phyloP scores from a whole-genome alignment of 2,888 invertebrate genomes.

The Branchipolynoe longqiensis region DNA sequence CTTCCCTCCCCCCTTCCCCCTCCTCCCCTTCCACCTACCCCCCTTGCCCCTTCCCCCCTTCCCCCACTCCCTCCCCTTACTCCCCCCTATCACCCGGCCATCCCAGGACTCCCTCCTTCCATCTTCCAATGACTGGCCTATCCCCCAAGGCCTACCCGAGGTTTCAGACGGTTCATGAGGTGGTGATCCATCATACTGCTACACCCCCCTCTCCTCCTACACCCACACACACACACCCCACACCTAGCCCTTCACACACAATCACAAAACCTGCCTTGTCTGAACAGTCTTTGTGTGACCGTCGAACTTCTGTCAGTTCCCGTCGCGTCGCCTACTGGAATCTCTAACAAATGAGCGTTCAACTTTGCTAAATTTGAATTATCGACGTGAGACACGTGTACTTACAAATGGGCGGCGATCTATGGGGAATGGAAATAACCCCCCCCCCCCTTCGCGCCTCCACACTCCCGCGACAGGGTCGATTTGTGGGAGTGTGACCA shows the following conservation, averaged over 20 bases:
- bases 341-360: too few species aligned
- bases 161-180: background rate
- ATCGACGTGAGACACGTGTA: too few species aligned
- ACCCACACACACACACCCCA: background rate
- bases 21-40: background rate
- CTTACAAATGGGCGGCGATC: too few species aligned
- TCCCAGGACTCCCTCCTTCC: background rate
- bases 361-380: too few species aligned
- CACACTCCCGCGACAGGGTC: too few species aligned
- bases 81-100: background rate
- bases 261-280: background rate
- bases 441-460: too few species aligned
- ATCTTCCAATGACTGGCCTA: too few species aligned
- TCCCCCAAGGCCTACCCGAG: background rate
- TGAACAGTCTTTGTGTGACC: constrained; percentile 13
- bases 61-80: background rate
- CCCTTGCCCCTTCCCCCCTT: background rate
- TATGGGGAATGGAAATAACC: too few species aligned
- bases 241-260: background rate
- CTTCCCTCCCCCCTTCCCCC: background rate
- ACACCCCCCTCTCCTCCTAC: background rate
- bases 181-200: background rate
- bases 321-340: background rate
- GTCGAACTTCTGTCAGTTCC: background rate
- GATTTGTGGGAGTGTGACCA: too few species aligned